Conservation (phyloP, 2,113 vertebrate genomes). For the Pseudonaja textilis region DNA sequence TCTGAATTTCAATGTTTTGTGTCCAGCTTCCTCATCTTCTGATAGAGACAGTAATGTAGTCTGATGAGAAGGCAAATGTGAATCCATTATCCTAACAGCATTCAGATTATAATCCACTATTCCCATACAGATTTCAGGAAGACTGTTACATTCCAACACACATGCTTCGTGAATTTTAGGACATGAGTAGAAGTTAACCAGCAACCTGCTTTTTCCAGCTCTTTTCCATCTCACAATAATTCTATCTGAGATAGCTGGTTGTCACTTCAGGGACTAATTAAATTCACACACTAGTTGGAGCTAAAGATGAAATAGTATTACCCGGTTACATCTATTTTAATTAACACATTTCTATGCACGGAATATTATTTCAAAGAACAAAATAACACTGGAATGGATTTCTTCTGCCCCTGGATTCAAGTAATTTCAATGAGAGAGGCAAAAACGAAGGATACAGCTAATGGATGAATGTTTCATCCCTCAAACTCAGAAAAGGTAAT, state of each 20-base stretch:
- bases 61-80: slow-evolving; percentile 8
- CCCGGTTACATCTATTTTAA: not conserved
- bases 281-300: not conserved
- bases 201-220: not conserved
- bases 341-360: not conserved
- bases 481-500: not conserved
- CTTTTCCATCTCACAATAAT: not conserved
- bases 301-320: not conserved
- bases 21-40: not conserved
- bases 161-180: not conserved
- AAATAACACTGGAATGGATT: not conserved
- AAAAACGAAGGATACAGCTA: not conserved
- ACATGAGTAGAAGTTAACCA: not conserved
- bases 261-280: not conserved
- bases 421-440: not conserved
- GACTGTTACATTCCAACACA: not conserved
- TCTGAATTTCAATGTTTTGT: slow-evolving; percentile 3
- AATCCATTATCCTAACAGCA: slow-evolving; percentile 9
- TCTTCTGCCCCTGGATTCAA: not conserved
- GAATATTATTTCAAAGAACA: not conserved
- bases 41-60: slow-evolving; percentile 5
- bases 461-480: not conserved
- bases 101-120: not conserved
- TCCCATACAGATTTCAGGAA: not conserved
- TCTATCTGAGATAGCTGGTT: not conserved